Evolutionary conservation across 2,113 vertebrate genomes (phyloP), one percentile per base, ranked within the genome.

Genomic region (Tetrao urogallus): DNA sequence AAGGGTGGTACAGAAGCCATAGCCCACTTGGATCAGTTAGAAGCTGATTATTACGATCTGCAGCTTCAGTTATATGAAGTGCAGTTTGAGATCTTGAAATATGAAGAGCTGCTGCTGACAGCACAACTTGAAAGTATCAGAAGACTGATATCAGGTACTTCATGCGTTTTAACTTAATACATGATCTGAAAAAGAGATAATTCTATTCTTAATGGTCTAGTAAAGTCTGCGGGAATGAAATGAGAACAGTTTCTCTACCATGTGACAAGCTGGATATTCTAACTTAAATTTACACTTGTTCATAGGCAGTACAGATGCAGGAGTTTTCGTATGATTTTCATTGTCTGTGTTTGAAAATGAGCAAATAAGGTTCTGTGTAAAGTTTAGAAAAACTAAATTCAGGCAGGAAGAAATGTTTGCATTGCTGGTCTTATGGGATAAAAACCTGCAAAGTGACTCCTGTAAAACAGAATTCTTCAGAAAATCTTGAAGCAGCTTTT

Each of bases 51-150:
- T 97, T 99, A 99, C n/a, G 98, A 99, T 92, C 88, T 99, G 42
- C 99, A 99, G 96, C 98, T 99, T 96, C 99, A 99, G 96, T 98
- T 99, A 18, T 99, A 99, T 83, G 99, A 99, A 97, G 98, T 99
- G 19, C 98, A 99, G 97, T 99, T 99, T 5, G 99, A 99, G 97
- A 99, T 99, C 94, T 97, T 99, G 93, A 99, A 99, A 96, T 99
- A 98, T 64, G 99, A 99, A 94, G 99, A 99, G 97, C 97, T 99
- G 92, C 96, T 99, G 63, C 98, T 99, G 89, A 99, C 98, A 11
- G 98, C 99, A 13, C 99, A 99, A 93, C 98, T 99, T 92, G 98
- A 99, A 97, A 99, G 99, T 93, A 98, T 99, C 74, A 98, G 98
- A 95, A 98, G 99, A 91, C 98, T 99, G 82, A 98, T 99, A 97